Evolutionary conservation across 2,888 invertebrate species (phyloP), one percentile per base, ranked within the genome.

Genomic region (Caenorhabditis sulstoni): DNA sequence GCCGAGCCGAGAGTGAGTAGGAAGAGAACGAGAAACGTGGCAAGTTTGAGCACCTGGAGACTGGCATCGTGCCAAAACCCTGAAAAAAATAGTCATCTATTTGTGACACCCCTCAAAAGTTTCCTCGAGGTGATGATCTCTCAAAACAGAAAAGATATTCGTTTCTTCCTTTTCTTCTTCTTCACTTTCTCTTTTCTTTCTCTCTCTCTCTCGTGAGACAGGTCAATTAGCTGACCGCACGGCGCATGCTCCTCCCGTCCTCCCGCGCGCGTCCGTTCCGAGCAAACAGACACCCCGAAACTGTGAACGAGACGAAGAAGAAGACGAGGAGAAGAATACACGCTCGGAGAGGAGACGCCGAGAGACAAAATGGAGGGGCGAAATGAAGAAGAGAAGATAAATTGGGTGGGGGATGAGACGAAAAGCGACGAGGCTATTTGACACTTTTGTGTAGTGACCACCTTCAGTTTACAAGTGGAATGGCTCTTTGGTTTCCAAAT

Each of bases 21-120:
- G 67, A 89, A 88, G 16, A 90, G 78, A 12, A 90, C 85, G 20
- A 89, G 68, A 78, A 90, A 90, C 5, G 90, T 88, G 64, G 85
- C 84, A 41, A 91, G 49, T 83, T 90, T 90, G 71, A 90, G 87
- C 3, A 90, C 77, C 81, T 91, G 90, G 45, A 90, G 81, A 37
- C 87, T 85, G 18, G 87, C 79, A 71, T 88, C 87, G 80, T 88
- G 86, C 87, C 89, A 89, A 77, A 89, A 87, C 18, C 88, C 89
- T 89, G 78, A 67, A 78, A 78, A 45, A 44, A 18, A 44, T n/a
- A 16, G 37, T n/a, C n/a, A 50, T 23, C 52, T n/a, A 16, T 39
- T 14, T 11, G 12, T 18, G 23, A 14, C 20, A 12, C 18, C 50
- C 37, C 22, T 20, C 14, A 7, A 11, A n/a, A 18, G 53, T 12